These are phyloP conservation scores for Epinotia ramella DNA, from an alignment of 2,888 invertebrate species.

Conservation along the genomic window DNA sequence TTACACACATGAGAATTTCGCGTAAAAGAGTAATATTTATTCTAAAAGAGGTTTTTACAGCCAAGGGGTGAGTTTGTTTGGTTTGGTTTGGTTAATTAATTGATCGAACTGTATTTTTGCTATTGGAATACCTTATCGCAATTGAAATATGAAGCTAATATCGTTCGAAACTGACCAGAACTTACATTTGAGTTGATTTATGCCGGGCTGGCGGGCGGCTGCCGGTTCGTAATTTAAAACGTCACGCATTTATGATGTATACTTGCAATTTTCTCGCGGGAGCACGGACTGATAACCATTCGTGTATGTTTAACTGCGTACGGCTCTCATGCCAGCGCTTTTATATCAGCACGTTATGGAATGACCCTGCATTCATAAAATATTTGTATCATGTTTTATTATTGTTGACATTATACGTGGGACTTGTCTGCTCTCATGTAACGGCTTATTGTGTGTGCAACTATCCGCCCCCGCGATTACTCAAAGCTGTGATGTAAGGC, in stretches of 20 bases:
- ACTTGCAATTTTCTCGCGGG: constrained; percentile 80
- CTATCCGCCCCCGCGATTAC: constrained; percentile 55
- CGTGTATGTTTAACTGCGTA: constrained; percentile 51
- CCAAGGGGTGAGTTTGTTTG: constrained; percentile 19
- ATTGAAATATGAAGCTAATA: constrained; percentile 58
- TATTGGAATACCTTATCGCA: constrained; percentile 49
- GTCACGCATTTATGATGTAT: constrained; percentile 83
- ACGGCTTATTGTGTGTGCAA: constrained; percentile 46
- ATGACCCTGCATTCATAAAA: constrained; percentile 44
- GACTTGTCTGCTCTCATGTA: constrained; percentile 12
- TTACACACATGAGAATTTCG: constrained; percentile 68
- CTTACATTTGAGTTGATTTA: constrained; percentile 80
- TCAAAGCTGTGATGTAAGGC: constrained; percentile 60
- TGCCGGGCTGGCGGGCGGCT: constrained; percentile 64
- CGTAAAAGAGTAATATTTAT: constrained; percentile 60
- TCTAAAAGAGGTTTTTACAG: constrained; percentile 52
- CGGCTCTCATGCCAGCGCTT: constrained; percentile 44
- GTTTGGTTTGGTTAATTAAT: constrained; percentile 5
- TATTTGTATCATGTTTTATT: constrained; percentile 32
- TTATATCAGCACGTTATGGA: constrained; percentile 50
- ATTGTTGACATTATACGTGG: constrained; percentile 1
- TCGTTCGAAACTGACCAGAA: constrained; percentile 65
- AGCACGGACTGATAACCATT: constrained; percentile 68
- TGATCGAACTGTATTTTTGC: constrained; percentile 19
- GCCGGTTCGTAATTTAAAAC: constrained; percentile 78